Percentiles rank a stretch among this genome's conserved stretches.
These are phyloP conservation scores for Drosophila fuyamai DNA, from an alignment of 1,140 invertebrate species.

Conservation along the genomic window DNA sequence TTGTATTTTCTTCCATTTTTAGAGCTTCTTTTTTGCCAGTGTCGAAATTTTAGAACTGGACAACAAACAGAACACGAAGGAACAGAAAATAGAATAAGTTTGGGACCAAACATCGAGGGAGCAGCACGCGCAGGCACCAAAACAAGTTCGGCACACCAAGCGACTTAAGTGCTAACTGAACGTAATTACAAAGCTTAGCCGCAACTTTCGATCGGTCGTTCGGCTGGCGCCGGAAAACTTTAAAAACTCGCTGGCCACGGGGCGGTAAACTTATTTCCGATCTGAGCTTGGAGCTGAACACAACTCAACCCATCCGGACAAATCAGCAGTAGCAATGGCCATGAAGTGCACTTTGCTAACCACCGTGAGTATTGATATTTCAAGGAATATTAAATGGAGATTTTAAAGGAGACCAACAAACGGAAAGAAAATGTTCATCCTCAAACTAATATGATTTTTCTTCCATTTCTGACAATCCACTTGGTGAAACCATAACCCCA, in stretches of 20 bases:
- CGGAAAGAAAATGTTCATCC: too few relatives aligned
- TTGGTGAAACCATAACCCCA: too few relatives aligned
- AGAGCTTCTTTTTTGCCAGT: slow-evolving; percentile 5
- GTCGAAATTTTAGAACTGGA: neutral
- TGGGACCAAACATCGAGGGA: slow-evolving; percentile 14
- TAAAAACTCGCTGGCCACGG: slow-evolving; percentile 62
- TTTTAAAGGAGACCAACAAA: too few relatives aligned
- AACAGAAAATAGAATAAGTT: slow-evolving; percentile 19
- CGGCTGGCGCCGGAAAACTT: slow-evolving; percentile 41
- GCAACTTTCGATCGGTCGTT: slow-evolving; percentile 42
- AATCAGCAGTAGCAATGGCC: slow-evolving; percentile 35
- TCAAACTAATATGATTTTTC: too few relatives aligned
- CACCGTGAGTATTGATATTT: slow-evolving; percentile 55
- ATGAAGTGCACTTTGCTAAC: slow-evolving; percentile 73
- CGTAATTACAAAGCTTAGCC: slow-evolving; percentile 59
- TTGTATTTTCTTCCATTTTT: neutral
- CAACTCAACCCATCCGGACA: slow-evolving; percentile 24
- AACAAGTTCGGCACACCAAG: slow-evolving; percentile 30
- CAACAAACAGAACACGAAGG: slow-evolving; percentile 20
- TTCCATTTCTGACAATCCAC: too few relatives aligned
- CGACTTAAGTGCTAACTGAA: slow-evolving; percentile 68
- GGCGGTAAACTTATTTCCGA: slow-evolving; percentile 69
- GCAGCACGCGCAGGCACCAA: slow-evolving; percentile 46
- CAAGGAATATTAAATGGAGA: neutral
- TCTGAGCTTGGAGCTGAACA: slow-evolving; percentile 61